Percentiles rank a stretch among this genome's conserved stretches.
Evolutionary conservation across 2,113 vertebrate genomes (phyloP).

Genomic region (Mirounga angustirostris): DNA sequence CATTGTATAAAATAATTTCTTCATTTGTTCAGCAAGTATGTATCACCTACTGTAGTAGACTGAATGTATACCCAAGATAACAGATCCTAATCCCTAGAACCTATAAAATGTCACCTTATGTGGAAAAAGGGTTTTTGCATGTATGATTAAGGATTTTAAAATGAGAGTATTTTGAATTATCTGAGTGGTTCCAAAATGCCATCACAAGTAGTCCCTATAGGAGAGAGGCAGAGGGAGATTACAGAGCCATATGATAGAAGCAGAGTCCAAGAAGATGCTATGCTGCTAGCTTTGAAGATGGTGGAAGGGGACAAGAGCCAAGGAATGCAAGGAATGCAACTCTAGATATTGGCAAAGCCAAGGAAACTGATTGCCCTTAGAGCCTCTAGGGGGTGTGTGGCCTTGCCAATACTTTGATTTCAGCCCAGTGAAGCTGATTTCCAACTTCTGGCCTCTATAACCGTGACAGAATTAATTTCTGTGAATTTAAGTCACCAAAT

Average conservation of each 20-base stretch:
- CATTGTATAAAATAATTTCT: background rate
- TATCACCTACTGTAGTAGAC: background rate
- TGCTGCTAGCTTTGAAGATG: background rate
- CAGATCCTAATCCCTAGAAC: background rate
- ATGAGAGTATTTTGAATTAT: background rate
- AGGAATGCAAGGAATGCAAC: background rate
- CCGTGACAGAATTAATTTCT: background rate
- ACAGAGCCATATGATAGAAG: background rate
- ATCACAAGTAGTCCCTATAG: background rate
- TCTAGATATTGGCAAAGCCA: background rate
- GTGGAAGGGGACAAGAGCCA: background rate
- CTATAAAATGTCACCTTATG: background rate
- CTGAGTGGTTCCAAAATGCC: background rate
- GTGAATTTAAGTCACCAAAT: background rate
- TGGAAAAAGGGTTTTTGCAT: background rate
- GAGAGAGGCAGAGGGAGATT: background rate
- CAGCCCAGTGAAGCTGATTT: conserved; percentile 16
- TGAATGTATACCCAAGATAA: background rate
- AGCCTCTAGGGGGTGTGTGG: too few species aligned
- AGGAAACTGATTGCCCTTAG: background rate
- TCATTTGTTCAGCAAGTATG: background rate
- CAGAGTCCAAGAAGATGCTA: background rate
- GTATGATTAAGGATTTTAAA: background rate
- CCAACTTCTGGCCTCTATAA: background rate
- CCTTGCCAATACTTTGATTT: background rate